Conservation (phyloP, 2,888 invertebrate species). For the Abrostola triplasia region DNA sequence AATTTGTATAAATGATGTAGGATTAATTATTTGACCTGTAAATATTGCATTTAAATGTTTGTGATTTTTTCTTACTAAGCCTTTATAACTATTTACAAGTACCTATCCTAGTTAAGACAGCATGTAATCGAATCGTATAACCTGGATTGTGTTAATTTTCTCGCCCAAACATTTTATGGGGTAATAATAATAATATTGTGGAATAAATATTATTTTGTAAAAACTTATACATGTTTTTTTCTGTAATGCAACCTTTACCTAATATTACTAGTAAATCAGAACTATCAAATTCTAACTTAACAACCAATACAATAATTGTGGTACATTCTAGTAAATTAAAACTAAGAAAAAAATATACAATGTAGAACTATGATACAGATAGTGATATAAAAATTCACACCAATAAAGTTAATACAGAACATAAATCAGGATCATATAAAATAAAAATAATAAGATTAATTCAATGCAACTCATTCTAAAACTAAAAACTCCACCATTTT, state of each 20-base stretch:
- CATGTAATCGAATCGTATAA: slow-evolving; percentile 79
- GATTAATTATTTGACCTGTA: slow-evolving; percentile 72
- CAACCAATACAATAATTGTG: too few species aligned
- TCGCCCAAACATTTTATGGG: slow-evolving; percentile 68
- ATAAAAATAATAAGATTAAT: too few species aligned
- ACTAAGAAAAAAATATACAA: too few species aligned
- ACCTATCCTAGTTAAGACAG: slow-evolving; percentile 71
- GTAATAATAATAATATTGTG: slow-evolving; percentile 62
- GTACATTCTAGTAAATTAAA: too few species aligned
- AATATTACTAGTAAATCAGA: background rate
- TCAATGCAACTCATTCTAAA: too few species aligned
- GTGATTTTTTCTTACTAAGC: slow-evolving; percentile 76
- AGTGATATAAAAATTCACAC: too few species aligned
- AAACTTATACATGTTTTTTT: slow-evolving; percentile 51
- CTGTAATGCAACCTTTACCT: slow-evolving; percentile 11
- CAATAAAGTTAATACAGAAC: too few species aligned
- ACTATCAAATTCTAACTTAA: background rate
- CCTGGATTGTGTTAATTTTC: slow-evolving; percentile 80
- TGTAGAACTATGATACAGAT: too few species aligned
- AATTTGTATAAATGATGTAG: slow-evolving; percentile 72
- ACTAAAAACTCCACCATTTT: too few species aligned
- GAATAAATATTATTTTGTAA: slow-evolving; percentile 84
- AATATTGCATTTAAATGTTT: slow-evolving; percentile 86
- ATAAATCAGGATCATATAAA: too few species aligned
- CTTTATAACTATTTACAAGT: slow-evolving; percentile 68